Conservation (phyloP, 2,888 invertebrate genomes). For the Dryadula phaetusa region DNA sequence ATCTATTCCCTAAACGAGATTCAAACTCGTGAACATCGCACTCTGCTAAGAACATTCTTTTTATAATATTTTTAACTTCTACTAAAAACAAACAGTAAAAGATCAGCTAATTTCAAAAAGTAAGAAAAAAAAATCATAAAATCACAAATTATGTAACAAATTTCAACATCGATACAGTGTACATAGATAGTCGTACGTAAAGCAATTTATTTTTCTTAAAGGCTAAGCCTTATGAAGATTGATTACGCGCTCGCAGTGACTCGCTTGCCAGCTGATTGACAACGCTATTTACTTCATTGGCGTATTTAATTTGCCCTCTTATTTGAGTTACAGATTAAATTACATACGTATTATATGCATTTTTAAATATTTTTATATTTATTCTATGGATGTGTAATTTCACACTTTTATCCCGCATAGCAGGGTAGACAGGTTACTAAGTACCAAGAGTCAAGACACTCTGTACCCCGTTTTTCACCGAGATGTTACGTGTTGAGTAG, state of each 20-base stretch:
- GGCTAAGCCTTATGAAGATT: constrained; percentile 75
- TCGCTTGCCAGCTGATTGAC: constrained; percentile 71
- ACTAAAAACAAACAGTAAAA: too few relatives aligned
- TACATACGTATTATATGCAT: not conserved
- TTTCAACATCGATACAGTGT: constrained; percentile 19
- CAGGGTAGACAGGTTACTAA: too few relatives aligned
- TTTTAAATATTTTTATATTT: not conserved
- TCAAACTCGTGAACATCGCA: too few relatives aligned
- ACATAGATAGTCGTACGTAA: constrained; percentile 23
- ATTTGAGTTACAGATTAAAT: constrained; percentile 34
- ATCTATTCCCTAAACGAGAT: too few relatives aligned
- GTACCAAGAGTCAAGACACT: too few relatives aligned
- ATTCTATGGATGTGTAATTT: too few relatives aligned
- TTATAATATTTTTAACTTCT: too few relatives aligned
- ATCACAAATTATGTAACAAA: constrained; percentile 15
- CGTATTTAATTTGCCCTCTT: constrained; percentile 73
- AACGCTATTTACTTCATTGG: constrained; percentile 77
- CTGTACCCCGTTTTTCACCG: too few relatives aligned
- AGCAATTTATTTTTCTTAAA: constrained; percentile 78
- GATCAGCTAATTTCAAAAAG: not conserved
- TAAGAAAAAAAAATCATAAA: not conserved
- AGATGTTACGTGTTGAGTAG: too few relatives aligned
- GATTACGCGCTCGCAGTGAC: constrained; percentile 69
- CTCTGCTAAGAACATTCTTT: too few relatives aligned
- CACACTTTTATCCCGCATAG: too few relatives aligned